Base-by-base conservation (phyloP, 2,113 vertebrate species). In the Beaufortia kweichowensis region DNA sequence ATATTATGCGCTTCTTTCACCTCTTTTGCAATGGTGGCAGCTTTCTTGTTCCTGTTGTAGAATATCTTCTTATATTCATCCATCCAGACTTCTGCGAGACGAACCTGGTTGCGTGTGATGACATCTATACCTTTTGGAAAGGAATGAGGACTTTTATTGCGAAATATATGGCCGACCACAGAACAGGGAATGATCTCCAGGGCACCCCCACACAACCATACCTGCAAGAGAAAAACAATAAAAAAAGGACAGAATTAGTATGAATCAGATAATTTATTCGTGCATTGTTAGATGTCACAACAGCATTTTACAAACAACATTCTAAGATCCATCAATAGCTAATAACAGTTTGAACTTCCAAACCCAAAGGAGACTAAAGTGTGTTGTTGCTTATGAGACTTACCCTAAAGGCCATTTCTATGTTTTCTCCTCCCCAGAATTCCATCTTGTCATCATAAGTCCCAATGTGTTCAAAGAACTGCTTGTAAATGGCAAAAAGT, bases 321-420 rank as follows among this genome's bases (percentile, higher is more conserved):
- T 35, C 3, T 35, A 35, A 35, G 3, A 35, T 35, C 33, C 5
- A 35, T 1, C 9, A 9, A 7, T 35, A 35, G 33, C 33, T 9
- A 35, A 35, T 35, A n/a, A n/a, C n/a, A n/a, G n/a, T n/a, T n/a
- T n/a, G n/a, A n/a, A n/a, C n/a, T n/a, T n/a, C n/a, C n/a, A n/a
- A n/a, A n/a, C n/a, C n/a, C n/a, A n/a, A n/a, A n/a, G n/a, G 41
- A 12, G 41, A 43, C 12, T 14, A 43, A 35, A 43, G 41, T 11
- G 7, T 7, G 7, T 33, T 2, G 31, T 3, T 2, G 31, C 7
- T 6, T 14, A 19, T n/a, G 0, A 23, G 21, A 84, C 90, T 93
- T 85, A 94, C 94, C 91, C 94, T 92, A 86, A 95, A 95, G 75
- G 94, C 95, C 92, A 95, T 94, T 82, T 95, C 95, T 86, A 95